phyloP scores from a whole-genome alignment of 2,113 vertebrate species.

The Pungitius pungitius region DNA sequence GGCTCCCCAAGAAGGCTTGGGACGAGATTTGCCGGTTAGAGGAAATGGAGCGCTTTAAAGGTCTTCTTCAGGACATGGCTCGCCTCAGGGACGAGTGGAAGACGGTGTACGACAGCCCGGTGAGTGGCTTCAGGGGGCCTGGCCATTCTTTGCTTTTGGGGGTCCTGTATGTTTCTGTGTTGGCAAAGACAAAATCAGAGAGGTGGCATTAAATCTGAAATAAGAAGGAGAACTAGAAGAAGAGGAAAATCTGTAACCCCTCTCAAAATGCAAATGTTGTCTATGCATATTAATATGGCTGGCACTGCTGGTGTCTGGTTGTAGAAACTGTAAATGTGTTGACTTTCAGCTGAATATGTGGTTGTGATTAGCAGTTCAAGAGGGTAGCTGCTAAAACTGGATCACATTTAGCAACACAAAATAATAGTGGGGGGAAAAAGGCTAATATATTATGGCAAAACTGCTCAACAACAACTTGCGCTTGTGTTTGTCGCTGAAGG shows the following conservation, averaged over 20 bases:
- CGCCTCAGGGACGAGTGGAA: conserved; percentile 86
- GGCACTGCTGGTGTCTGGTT: background rate
- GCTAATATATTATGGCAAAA: background rate
- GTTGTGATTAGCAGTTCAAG: background rate
- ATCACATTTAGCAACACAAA: background rate
- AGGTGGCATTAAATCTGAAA: background rate
- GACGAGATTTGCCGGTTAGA: conserved; percentile 89
- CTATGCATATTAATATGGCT: background rate
- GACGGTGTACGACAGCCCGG: conserved; percentile 86
- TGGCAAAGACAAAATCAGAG: conserved; percentile 8
- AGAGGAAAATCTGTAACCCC: background rate
- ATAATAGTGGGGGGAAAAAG: too few species aligned
- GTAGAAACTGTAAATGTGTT: conserved; percentile 1
- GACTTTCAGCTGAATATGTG: background rate
- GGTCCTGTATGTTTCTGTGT: background rate
- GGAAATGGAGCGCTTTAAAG: conserved; percentile 79
- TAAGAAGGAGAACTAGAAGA: background rate
- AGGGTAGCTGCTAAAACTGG: conserved; percentile 1
- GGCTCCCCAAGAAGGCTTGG: conserved; percentile 89
- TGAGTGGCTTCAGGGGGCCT: conserved; percentile 60
- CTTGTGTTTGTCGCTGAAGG: background rate
- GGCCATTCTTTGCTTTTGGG: background rate
- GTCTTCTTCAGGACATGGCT: conserved; percentile 80
- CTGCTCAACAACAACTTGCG: background rate
- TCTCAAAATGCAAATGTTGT: background rate